Conservation (phyloP, 2,113 vertebrate species). For the Zapornia atra region DNA sequence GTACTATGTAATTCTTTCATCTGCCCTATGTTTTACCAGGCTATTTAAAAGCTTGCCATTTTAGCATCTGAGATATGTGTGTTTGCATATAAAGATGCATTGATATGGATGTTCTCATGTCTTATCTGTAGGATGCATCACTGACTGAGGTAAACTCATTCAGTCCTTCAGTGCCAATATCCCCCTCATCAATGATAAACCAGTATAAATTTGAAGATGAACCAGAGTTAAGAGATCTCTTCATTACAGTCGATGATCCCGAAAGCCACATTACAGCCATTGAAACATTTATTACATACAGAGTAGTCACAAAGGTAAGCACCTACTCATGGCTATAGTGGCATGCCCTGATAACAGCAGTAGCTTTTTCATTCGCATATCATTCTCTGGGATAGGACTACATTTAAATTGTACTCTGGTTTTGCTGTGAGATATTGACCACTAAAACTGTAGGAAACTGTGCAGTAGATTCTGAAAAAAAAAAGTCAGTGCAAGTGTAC, state of each 20-base stretch:
- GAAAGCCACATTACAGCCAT: conserved; percentile 94
- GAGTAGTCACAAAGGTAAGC: conserved; percentile 90
- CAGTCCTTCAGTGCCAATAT: conserved; percentile 82
- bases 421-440: background rate
- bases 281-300: conserved; percentile 96
- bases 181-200: conserved; percentile 92
- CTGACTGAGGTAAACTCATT: conserved; percentile 81
- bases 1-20: background rate
- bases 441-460: background rate
- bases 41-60: background rate
- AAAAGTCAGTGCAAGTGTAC: background rate
- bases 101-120: background rate
- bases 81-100: background rate
- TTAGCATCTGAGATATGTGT: background rate
- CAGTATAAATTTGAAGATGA: conserved; percentile 93
- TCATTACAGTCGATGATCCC: conserved; percentile 91
- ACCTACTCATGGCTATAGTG: background rate
- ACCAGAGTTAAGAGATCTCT: conserved; percentile 85
- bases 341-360: background rate
- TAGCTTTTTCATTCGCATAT: background rate
- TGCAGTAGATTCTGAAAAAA: background rate
- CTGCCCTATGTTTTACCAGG: background rate
- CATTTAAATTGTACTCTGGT: background rate
- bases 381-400: background rate
- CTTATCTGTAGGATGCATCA: conserved; percentile 80